Conservation (phyloP, 1,140 invertebrate genomes). For the Propsilocerus akamusi region DNA sequence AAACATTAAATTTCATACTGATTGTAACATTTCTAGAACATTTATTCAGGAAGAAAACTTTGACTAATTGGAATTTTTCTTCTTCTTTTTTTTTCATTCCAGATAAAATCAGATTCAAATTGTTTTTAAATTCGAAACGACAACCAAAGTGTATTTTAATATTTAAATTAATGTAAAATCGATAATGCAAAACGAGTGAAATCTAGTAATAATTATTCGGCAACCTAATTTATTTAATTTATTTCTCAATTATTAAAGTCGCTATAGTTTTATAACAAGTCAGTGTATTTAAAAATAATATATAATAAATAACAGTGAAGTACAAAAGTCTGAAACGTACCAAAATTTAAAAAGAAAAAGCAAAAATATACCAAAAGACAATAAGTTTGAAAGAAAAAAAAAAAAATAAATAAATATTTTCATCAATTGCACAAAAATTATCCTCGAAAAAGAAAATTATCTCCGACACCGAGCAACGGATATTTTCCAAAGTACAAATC, state of each 20-base stretch:
- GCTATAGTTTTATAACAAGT: no score
- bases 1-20: no score
- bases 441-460: no score
- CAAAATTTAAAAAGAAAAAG: background rate
- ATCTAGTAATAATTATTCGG: conserved; percentile 2
- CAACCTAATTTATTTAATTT: conserved; percentile 2
- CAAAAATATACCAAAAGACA: background rate
- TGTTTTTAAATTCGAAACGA: background rate
- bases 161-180: background rate
- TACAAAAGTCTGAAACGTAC: background rate
- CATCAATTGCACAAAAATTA: no score
- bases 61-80: no score
- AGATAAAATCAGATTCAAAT: background rate
- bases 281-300: background rate
- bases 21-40: no score
- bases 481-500: no score
- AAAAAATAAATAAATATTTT: no score
- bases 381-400: no score
- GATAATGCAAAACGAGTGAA: background rate
- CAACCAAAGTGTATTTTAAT: background rate
- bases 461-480: no score
- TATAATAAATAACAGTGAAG: background rate
- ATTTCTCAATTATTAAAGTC: background rate
- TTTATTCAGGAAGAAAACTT: no score
- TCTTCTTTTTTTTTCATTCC: background rate